Evolutionary conservation across 92 coral and sea anemone species (phyloP).

Genomic region (Zoanthus solanderi): DNA sequence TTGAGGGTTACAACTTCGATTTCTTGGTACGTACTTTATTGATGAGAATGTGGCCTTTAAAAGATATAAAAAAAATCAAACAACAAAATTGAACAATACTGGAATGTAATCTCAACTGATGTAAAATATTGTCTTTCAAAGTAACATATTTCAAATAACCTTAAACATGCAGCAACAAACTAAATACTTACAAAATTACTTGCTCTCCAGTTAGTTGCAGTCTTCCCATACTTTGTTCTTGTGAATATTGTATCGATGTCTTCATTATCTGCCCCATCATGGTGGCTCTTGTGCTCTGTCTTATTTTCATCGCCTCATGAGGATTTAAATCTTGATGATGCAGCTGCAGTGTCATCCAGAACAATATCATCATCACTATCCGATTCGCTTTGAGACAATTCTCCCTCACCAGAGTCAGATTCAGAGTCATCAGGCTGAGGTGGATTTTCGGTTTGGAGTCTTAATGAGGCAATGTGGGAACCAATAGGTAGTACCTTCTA

Average conservation of each 20-base stretch:
- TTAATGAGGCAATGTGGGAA: slow-evolving; percentile 46
- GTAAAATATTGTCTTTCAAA: too few relatives aligned
- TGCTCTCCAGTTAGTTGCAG: slow-evolving; percentile 49
- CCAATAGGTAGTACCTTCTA: slow-evolving; percentile 32
- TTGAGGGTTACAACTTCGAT: too few relatives aligned
- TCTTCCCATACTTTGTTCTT: slow-evolving; percentile 40
- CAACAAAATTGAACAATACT: too few relatives aligned
- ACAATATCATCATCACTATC: slow-evolving; percentile 41
- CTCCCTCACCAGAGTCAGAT: slow-evolving; percentile 46
- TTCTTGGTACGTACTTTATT: too few relatives aligned
- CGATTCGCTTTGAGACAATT: slow-evolving; percentile 19
- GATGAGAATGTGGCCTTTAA: too few relatives aligned
- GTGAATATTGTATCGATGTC: slow-evolving; percentile 45
- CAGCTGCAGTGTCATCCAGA: slow-evolving; percentile 22
- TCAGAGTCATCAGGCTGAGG: slow-evolving; percentile 25
- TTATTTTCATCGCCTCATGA: slow-evolving; percentile 21
- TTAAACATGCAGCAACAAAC: not conserved
- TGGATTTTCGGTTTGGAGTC: slow-evolving; percentile 12
- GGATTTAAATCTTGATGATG: slow-evolving; percentile 17
- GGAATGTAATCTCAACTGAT: too few relatives aligned
- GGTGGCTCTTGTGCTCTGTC: slow-evolving; percentile 33
- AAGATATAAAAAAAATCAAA: too few relatives aligned
- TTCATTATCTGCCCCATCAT: slow-evolving; percentile 35
- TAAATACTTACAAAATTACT: slow-evolving; percentile 15
- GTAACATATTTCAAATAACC: too few relatives aligned